phyloP scores from a whole-genome alignment of 1,140 invertebrate genomes.

The Pemphigus obesinymphae region DNA sequence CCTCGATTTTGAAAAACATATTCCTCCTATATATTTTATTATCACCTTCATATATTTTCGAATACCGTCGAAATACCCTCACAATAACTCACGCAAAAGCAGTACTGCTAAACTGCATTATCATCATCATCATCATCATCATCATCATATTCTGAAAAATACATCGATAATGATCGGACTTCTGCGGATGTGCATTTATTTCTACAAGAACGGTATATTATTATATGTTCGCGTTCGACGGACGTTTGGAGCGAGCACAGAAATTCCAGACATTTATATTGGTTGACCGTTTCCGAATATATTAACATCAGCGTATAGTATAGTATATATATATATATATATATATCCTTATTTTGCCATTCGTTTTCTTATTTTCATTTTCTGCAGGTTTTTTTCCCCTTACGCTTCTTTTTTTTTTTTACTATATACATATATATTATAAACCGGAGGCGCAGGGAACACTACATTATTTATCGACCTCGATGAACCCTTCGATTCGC shows the following conservation, averaged over 20 bases:
- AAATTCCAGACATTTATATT: slow-evolving; percentile 26
- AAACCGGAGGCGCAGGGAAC: neutral
- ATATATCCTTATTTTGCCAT: neutral
- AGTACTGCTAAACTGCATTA: neutral
- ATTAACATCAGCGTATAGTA: neutral
- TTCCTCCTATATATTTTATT: neutral
- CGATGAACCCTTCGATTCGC: neutral
- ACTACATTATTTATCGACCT: slow-evolving; percentile 25
- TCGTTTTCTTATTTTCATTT: neutral
- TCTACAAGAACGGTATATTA: neutral
- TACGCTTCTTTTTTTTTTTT: neutral
- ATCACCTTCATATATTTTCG: neutral
- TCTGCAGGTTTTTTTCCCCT: neutral
- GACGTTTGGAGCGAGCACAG: neutral
- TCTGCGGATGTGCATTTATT: neutral
- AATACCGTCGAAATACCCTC: neutral
- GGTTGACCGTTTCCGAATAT: slow-evolving; percentile 27
- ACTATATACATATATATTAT: too few relatives aligned
- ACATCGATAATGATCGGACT: neutral
- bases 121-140: too few relatives aligned
- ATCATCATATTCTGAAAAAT: too few relatives aligned
- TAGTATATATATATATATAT: neutral
- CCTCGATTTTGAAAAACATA: neutral
- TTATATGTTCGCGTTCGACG: neutral
- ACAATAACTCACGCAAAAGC: neutral